Base-by-base conservation (phyloP, 1,140 invertebrate genomes). In the Pseudomyrmex dendroicus region DNA sequence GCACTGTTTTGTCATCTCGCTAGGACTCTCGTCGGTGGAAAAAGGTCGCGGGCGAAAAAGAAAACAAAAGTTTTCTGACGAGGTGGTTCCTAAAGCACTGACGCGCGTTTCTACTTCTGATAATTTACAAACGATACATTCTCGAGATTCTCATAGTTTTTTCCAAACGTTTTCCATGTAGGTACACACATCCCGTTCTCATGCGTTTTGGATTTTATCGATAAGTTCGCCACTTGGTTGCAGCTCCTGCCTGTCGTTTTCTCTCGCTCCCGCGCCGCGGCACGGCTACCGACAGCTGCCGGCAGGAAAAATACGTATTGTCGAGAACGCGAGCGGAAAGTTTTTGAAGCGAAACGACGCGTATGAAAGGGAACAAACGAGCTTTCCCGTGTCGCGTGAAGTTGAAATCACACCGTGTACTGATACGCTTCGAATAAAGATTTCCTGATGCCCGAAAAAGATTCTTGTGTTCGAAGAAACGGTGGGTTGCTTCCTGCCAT, bases 1-100 rank as follows among this genome's bases (percentile, higher is more conserved):
- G 84, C 63, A 68, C 73, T 72, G 86, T 85, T 87, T 87, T 85
- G 73, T 77, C 83, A 46, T 70, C 56, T 25, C 61, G 52, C 22
- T 70, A 82, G 52, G 44, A 73, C 85, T 66, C 35, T 80, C 17
- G 22, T 17, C 64, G 63, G 48, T 56, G 67, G 68, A 59, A 86
- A 64, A 50, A 10, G 46, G 35, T 35, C 44, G 73, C 22, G 70
- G 3, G 50, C 56, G 62, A 82, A 73, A 54, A 73, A 57, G 25
- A 78, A 66, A 59, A 57, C 20, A 17, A 70, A 70, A 54, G 12
- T 54, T 61, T 20, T 17, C 12, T 25, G 12, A n/a, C 17, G 12
- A 15, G 48, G 44, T 73, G 12, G n/a, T 25, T 82, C 44, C n/a
- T 52, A 15, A 82, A n/a, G 50, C 48, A 2, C 22, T 17, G 35